Conservation (phyloP, 2,797 vertebrate species). For the Cetoscarus ocellatus region DNA sequence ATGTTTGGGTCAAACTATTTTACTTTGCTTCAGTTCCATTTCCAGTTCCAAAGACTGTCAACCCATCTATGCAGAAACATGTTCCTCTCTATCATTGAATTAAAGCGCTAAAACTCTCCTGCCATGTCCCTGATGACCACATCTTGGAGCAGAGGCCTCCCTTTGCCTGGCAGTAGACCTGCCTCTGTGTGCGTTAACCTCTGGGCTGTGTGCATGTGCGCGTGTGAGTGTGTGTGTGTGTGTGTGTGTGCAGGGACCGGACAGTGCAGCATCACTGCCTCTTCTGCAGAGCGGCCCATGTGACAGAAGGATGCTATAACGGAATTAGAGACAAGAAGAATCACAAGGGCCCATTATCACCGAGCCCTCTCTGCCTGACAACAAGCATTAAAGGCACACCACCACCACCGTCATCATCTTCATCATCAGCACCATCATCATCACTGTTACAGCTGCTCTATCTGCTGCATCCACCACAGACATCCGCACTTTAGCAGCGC, state of each 20-base stretch:
- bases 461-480: slow-evolving; percentile 14
- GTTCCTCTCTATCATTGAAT: too few relatives aligned
- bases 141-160: too few relatives aligned
- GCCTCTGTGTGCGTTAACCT: slow-evolving; percentile 26
- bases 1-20: too few relatives aligned
- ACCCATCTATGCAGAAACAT: too few relatives aligned
- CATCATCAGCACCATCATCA: slow-evolving; percentile 16
- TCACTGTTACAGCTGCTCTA: slow-evolving; percentile 12
- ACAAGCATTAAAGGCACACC: slow-evolving; percentile 76
- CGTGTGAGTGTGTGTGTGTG: slow-evolving; percentile 32
- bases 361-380: slow-evolving; percentile 72
- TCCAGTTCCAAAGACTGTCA: too few relatives aligned
- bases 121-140: too few relatives aligned
- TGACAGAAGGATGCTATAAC: slow-evolving; percentile 62
- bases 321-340: slow-evolving; percentile 56
- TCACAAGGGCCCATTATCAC: slow-evolving; percentile 55
- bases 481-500: slow-evolving; percentile 35
- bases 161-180: slow-evolving; percentile 29
- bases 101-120: too few relatives aligned
- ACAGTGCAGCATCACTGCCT: slow-evolving; percentile 57
- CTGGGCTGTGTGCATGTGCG: slow-evolving; percentile 16
- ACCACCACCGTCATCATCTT: slow-evolving; percentile 21
- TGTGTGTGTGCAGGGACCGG: slow-evolving; percentile 21
- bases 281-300: slow-evolving; percentile 61
- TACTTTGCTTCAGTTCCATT: too few relatives aligned